phyloP scores from a whole-genome alignment of 2,797 vertebrate genomes.

The Paguma larvata region DNA sequence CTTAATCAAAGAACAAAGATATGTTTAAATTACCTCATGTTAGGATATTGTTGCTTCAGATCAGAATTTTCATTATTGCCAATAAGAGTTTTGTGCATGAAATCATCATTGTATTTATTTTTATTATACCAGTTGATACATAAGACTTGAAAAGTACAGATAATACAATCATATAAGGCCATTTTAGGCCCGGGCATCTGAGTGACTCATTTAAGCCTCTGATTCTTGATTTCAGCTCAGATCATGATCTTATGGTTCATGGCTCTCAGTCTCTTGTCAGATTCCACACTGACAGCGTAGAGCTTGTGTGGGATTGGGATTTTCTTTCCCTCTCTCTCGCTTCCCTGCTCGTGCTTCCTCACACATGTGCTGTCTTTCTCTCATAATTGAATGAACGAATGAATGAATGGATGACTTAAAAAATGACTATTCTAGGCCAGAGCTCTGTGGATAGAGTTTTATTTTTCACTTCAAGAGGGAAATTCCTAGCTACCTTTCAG shows the following conservation, averaged over 20 bases:
- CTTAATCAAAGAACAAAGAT: slow-evolving; percentile 32
- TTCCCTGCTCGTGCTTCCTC: no score
- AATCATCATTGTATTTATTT: slow-evolving; percentile 66
- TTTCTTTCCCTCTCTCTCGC: no score
- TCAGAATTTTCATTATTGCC: slow-evolving; percentile 23
- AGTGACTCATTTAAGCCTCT: no score
- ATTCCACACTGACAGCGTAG: no score
- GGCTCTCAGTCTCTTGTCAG: no score
- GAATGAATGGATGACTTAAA: no score
- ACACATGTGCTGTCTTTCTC: no score
- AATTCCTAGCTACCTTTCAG: slow-evolving; percentile 74
- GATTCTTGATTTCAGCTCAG: no score
- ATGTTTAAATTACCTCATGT: not conserved
- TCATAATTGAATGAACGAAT: no score
- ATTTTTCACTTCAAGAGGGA: slow-evolving; percentile 72
- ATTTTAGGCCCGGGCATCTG: not conserved
- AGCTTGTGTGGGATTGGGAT: no score
- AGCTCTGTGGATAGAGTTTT: slow-evolving; percentile 28
- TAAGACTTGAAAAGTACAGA: slow-evolving; percentile 22
- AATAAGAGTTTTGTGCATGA: not conserved
- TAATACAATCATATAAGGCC: slow-evolving; percentile 44
- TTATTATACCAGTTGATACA: slow-evolving; percentile 43
- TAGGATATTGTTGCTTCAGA: not conserved
- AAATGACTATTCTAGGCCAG: not conserved
- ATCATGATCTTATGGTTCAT: no score